These are phyloP conservation scores for Pandion haliaetus DNA, from an alignment of 2,113 vertebrate genomes.

Conservation along the genomic window DNA sequence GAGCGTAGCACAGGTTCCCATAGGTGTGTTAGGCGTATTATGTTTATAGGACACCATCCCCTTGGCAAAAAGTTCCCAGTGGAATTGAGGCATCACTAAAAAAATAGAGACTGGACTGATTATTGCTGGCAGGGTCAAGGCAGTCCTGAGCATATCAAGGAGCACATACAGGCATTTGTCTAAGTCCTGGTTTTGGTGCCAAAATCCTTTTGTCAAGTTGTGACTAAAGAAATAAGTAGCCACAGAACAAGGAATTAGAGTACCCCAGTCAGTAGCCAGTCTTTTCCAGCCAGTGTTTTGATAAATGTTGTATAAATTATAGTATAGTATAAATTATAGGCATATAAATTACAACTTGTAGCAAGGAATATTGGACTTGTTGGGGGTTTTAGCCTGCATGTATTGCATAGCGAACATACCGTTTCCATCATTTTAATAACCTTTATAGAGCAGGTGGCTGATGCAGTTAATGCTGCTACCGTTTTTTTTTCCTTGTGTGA, in stretches of 20 bases:
- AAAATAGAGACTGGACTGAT: not conserved
- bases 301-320: not conserved
- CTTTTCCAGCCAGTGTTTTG: not conserved
- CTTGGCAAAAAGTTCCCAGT: not conserved
- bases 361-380: not conserved
- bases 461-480: slow-evolving; percentile 1
- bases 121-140: not conserved
- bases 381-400: not conserved
- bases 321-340: not conserved
- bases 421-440: slow-evolving; percentile 48
- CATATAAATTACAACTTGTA: not conserved
- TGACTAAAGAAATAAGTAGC: not conserved
- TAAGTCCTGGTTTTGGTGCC: not conserved
- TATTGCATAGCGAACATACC: not conserved
- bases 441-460: slow-evolving; percentile 19
- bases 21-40: not conserved
- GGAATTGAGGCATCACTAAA: not conserved
- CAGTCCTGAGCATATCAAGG: not conserved
- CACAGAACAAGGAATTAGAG: not conserved
- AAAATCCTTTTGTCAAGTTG: not conserved
- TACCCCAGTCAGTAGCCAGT: not conserved
- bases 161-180: not conserved
- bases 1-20: not conserved
- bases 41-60: not conserved
- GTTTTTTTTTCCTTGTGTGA: slow-evolving; percentile 29